Evolutionary conservation across 1,140 invertebrate genomes (phyloP).

Genomic region (Triops cancriformis): DNA sequence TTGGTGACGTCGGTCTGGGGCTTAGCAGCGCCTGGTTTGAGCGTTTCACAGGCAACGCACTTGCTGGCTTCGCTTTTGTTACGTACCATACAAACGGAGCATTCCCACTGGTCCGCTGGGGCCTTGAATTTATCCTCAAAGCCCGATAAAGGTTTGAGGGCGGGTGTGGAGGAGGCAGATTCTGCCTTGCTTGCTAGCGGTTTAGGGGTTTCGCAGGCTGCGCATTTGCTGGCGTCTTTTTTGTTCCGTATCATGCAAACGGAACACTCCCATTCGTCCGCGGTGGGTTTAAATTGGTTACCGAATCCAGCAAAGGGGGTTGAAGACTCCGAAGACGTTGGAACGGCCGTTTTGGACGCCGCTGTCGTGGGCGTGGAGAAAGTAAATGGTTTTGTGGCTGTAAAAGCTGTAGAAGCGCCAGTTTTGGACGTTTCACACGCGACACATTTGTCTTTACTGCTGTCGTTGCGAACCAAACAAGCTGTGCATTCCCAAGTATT

Average conservation of each 20-base stretch:
- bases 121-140: slow-evolving; percentile 51
- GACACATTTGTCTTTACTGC: slow-evolving; percentile 44
- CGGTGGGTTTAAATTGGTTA: slow-evolving; percentile 46
- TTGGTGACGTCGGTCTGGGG: slow-evolving; percentile 33
- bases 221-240: slow-evolving; percentile 47
- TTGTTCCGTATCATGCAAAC: slow-evolving; percentile 58
- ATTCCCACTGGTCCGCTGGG: slow-evolving; percentile 51
- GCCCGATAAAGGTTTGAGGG: slow-evolving; percentile 28
- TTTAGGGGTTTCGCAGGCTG: slow-evolving; percentile 53
- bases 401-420: slow-evolving; percentile 33
- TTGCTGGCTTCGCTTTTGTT: slow-evolving; percentile 49
- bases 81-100: slow-evolving; percentile 52
- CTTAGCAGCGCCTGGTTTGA: slow-evolving; percentile 46
- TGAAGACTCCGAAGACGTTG: background rate
- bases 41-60: slow-evolving; percentile 54
- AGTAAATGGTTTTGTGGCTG: slow-evolving; percentile 33
- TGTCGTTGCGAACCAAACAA: slow-evolving; percentile 52
- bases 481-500: slow-evolving; percentile 51
- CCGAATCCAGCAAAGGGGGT: slow-evolving; percentile 39
- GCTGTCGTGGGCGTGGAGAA: slow-evolving; percentile 33
- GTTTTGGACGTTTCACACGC: slow-evolving; percentile 47
- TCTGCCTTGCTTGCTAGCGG: slow-evolving; percentile 41
- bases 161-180: slow-evolving; percentile 24
- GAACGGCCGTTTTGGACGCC: slow-evolving; percentile 1
- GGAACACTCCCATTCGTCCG: slow-evolving; percentile 54